These are phyloP conservation scores for Calameuta idolon DNA, from an alignment of 2,888 invertebrate genomes.

Conservation along the genomic window DNA sequence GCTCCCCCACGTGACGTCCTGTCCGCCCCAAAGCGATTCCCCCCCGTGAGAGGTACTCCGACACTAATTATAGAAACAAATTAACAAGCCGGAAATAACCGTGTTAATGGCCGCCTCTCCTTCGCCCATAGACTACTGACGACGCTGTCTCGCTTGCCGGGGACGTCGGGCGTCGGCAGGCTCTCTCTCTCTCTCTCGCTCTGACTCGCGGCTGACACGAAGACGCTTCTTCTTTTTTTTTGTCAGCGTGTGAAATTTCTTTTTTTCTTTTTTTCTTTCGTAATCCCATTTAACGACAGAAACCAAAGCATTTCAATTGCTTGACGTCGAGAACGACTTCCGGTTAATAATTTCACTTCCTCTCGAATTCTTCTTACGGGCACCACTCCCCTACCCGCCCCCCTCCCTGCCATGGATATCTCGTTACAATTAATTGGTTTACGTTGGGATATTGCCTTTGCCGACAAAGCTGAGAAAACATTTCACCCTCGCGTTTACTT, in stretches of 20 bases:
- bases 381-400: fast-evolving
- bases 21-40: background rate
- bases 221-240: background rate
- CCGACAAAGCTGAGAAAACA: slow-evolving; percentile 27
- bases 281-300: background rate
- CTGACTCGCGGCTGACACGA: background rate
- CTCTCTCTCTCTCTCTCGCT: background rate
- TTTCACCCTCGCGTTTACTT: slow-evolving; percentile 3
- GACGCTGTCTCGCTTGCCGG: background rate
- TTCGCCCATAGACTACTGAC: background rate
- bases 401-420: background rate
- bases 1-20: background rate
- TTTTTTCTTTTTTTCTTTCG: background rate
- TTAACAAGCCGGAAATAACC: slow-evolving; percentile 24
- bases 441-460: slow-evolving; percentile 24
- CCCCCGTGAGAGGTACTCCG: background rate
- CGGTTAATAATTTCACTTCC: background rate
- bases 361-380: background rate
- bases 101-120: slow-evolving; percentile 18
- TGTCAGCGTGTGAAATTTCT: background rate
- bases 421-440: slow-evolving; percentile 28
- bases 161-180: background rate
- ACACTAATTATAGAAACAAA: slow-evolving; percentile 27
- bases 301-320: background rate
- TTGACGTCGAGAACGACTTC: background rate